Base-by-base conservation (phyloP, 2,888 invertebrate genomes). In the Penaeus monodon region DNA sequence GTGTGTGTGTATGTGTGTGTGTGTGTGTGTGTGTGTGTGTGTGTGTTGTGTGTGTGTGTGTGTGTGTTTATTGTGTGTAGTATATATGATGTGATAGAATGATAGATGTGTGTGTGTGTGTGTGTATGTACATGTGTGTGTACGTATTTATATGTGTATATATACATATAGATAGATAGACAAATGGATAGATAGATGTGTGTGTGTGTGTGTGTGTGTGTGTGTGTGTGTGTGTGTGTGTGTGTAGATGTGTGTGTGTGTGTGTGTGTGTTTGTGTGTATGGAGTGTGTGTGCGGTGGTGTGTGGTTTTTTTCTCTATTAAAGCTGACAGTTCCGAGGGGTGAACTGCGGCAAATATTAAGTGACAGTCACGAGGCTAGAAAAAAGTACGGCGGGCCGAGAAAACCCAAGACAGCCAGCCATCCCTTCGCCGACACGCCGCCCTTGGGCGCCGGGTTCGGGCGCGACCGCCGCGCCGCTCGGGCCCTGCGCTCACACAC, bases 231-330 rank as follows among this genome's bases (percentile, higher is more conserved):
- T 22, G 70, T 70, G 70, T 70, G 70, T 70, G 24, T 24, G n/a
- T 70, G 24, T 70, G 70, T 70, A n/a, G n/a, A n/a, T 70, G 70
- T 70, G 70, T 70, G 70, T 70, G 24, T 70, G 70, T 70, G 24
- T 70, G 24, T 70, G 24, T 70, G 70, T 24, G 24, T 70, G 70
- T 24, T 4, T 70, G 70, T 24, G 70, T 70, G 70, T 70, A n/a
- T n/a, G n/a, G n/a, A n/a, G 70, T 70, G n/a, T 70, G 70, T 24
- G n/a, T 70, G 70, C 0, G 70, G 17, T 17, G 14, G 57, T 57
- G 57, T 3, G 57, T 57, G 57, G n/a, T n/a, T n/a, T n/a, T n/a
- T n/a, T n/a, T n/a, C n/a, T n/a, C n/a, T n/a, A 57, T 33, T 70
- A 33, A 70, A 33, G 70, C 70, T 70, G 70, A 29, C n/a, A 29